A percentile compares a stretch with the other conserved stretches of the same genome.
Evolutionary conservation across 2,888 invertebrate genomes (phyloP).

Genomic region (Oxyscelio sp.): DNA sequence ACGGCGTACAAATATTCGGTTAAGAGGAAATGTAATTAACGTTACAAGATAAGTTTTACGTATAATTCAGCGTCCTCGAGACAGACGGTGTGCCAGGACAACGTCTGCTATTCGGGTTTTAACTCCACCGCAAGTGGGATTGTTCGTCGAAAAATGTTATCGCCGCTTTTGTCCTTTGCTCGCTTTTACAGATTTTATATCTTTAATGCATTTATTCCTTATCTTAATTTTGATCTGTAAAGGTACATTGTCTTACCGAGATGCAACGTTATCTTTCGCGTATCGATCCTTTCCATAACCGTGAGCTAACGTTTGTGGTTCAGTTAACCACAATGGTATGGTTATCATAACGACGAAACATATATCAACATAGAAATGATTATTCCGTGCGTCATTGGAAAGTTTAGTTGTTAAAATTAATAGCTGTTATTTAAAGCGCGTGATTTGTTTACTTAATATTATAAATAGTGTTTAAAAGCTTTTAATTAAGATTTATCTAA

Average conservation of each 20-base stretch:
- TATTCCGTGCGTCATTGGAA: conserved; percentile 12
- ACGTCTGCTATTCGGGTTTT: background rate
- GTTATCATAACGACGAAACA: conserved; percentile 40
- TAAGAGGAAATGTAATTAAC: too few species aligned
- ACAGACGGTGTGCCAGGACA: too few species aligned
- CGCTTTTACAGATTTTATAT: conserved; percentile 19
- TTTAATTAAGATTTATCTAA: too few species aligned
- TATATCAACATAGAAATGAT: conserved; percentile 31
- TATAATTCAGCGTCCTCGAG: too few species aligned
- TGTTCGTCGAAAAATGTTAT: background rate
- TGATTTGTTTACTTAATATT: too few species aligned
- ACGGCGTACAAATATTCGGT: too few species aligned
- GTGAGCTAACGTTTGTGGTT: conserved; percentile 53
- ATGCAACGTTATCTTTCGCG: conserved; percentile 42
- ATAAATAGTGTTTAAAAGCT: too few species aligned
- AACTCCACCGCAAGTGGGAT: background rate
- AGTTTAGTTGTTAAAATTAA: conserved; percentile 19
- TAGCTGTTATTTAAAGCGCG: background rate
- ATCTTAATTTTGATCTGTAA: conserved; percentile 36
- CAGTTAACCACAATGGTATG: conserved; percentile 29
- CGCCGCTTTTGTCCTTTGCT: background rate
- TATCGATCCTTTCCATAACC: conserved; percentile 52
- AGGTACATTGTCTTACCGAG: conserved; percentile 39
- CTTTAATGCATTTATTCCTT: conserved; percentile 10
- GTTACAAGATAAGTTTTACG: too few species aligned